Percentiles rank a stretch among this genome's conserved stretches.
Evolutionary conservation across 1,140 invertebrate species (phyloP).

Genomic region (Acyrthosiphon pisum): DNA sequence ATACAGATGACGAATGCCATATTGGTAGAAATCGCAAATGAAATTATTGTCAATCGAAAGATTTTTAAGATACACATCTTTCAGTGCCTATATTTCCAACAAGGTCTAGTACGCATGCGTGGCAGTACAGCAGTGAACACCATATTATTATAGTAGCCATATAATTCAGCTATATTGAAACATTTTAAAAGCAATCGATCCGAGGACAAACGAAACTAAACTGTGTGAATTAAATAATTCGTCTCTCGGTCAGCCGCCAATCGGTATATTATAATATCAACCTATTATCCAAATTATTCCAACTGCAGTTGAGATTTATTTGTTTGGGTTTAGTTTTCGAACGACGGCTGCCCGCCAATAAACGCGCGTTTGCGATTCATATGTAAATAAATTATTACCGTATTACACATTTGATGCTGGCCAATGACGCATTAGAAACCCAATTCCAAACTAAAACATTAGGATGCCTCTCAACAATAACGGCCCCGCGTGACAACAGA

Average conservation of each 20-base stretch:
- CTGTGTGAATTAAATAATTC: not conserved
- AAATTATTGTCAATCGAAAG: not conserved
- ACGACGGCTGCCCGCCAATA: not conserved
- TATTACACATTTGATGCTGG: not conserved
- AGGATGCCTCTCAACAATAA: not conserved
- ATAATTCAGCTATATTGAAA: not conserved
- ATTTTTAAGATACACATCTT: not conserved
- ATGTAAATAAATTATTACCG: not conserved
- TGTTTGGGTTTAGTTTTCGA: not conserved
- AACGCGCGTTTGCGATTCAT: not conserved
- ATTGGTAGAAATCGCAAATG: rapidly evolving
- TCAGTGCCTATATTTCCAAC: not conserved
- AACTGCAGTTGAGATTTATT: not conserved
- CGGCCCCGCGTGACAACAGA: no score
- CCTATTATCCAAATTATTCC: not conserved
- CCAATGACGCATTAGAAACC: not conserved
- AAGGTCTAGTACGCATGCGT: no score
- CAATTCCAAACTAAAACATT: not conserved
- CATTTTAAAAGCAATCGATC: not conserved
- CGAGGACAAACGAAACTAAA: not conserved
- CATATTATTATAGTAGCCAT: not conserved
- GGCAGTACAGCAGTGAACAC: not conserved
- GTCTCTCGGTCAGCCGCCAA: not conserved
- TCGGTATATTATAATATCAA: not conserved
- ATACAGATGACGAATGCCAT: not conserved